Evolutionary conservation across 2,888 invertebrate species (phyloP).

Genomic region (Hypomecis atomaria): DNA sequence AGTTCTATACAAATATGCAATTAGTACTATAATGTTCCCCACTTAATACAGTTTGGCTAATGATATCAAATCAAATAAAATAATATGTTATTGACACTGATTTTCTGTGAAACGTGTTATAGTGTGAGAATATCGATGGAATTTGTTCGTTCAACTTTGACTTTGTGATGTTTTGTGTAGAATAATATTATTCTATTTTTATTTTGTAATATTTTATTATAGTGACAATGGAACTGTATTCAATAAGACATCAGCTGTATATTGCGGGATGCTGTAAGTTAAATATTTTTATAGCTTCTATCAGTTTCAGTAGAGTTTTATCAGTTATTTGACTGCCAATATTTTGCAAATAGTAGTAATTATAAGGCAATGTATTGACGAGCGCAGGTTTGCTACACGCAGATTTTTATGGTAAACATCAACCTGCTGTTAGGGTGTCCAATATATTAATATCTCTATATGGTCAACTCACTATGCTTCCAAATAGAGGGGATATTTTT

Average conservation of each 20-base stretch:
- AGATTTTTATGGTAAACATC: too few species aligned
- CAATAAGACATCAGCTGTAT: conserved; percentile 22
- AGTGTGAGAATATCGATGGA: background rate
- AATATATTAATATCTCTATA: too few species aligned
- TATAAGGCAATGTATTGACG: too few species aligned
- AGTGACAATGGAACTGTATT: conserved; percentile 21
- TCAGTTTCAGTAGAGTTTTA: too few species aligned
- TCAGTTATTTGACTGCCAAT: too few species aligned
- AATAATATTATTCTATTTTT: background rate
- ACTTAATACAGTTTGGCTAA: conserved; percentile 5
- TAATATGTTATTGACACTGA: conserved; percentile 7
- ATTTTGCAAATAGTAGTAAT: too few species aligned
- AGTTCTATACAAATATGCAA: conserved; percentile 3
- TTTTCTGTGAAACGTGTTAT: conserved; percentile 7
- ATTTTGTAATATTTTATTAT: conserved; percentile 3
- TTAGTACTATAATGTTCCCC: conserved; percentile 3
- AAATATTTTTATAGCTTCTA: too few species aligned
- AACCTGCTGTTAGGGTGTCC: too few species aligned
- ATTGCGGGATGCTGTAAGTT: conserved; percentile 28
- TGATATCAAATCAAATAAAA: conserved; percentile 6
- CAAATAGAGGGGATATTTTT: too few species aligned
- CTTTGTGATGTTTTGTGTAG: background rate
- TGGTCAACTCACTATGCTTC: too few species aligned
- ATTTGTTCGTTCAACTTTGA: conserved; percentile 1
- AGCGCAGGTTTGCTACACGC: too few species aligned